Percentiles rank a stretch among this genome's conserved stretches.
Evolutionary conservation across 2,113 vertebrate species (phyloP).

Genomic region (Pungitius pungitius): DNA sequence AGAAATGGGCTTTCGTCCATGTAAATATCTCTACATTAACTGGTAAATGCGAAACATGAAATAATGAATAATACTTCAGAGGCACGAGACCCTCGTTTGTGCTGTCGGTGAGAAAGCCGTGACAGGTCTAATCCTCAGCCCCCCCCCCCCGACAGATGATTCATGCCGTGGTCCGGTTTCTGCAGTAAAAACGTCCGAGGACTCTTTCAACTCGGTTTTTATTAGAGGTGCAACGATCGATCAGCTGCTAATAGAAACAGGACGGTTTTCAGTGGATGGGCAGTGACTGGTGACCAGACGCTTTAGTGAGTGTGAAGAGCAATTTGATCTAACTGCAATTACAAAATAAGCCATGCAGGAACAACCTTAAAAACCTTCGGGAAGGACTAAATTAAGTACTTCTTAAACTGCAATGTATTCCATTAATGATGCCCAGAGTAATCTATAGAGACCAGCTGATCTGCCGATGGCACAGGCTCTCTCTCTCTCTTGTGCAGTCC

Average conservation of each 20-base stretch:
- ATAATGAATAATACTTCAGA: neutral
- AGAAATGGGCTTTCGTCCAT: neutral
- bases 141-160: conserved; percentile 21
- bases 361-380: neutral
- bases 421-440: neutral
- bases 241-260: neutral
- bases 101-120: conserved; percentile 2
- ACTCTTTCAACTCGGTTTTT: neutral
- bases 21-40: neutral
- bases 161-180: conserved; percentile 6
- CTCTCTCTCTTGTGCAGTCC: neutral
- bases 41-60: neutral
- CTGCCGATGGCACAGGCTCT: neutral
- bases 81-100: neutral
- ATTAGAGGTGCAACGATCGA: neutral
- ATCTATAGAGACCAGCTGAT: neutral
- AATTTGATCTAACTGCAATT: neutral
- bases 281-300: neutral
- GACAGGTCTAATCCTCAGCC: conserved; percentile 27
- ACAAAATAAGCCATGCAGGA: neutral
- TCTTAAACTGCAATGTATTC: neutral
- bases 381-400: neutral
- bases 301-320: neutral
- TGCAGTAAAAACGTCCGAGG: conserved; percentile 4
- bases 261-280: neutral